phyloP scores from a whole-genome alignment of 1,140 invertebrate genomes.

The Cheumatopsyche charites region DNA sequence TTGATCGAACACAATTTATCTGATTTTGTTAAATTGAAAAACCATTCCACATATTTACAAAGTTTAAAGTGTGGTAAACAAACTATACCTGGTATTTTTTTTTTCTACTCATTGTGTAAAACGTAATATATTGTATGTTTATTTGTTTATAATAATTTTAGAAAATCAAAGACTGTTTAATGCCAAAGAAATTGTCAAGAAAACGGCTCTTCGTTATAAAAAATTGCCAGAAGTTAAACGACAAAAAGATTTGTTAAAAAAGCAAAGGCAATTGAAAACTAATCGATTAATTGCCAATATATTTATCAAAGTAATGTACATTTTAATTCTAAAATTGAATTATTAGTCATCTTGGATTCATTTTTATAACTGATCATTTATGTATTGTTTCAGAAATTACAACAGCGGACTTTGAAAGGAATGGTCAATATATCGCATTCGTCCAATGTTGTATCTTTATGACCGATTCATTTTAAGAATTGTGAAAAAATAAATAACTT shows the following conservation, averaged over 20 bases:
- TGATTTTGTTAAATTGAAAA: neutral
- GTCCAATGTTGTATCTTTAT: slow-evolving; percentile 39
- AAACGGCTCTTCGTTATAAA: slow-evolving; percentile 53
- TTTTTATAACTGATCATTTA: slow-evolving; percentile 51
- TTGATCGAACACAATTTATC: slow-evolving; percentile 1
- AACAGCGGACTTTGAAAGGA: slow-evolving; percentile 57
- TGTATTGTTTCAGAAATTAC: slow-evolving; percentile 54
- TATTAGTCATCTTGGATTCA: slow-evolving; percentile 20
- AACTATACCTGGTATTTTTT: neutral
- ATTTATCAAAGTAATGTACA: slow-evolving; percentile 56
- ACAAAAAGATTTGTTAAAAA: slow-evolving; percentile 57
- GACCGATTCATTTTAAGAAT: neutral
- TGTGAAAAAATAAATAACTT: neutral
- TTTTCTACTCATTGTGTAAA: slow-evolving; percentile 14
- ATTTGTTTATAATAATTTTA: slow-evolving; percentile 21
- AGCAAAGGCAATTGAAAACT: slow-evolving; percentile 57
- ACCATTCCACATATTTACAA: no score
- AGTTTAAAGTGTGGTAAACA: neutral
- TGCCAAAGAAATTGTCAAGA: slow-evolving; percentile 40
- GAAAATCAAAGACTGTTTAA: slow-evolving; percentile 36
- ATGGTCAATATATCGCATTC: slow-evolving; percentile 55
- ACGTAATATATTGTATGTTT: neutral
- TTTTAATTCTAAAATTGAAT: neutral
- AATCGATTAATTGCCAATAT: slow-evolving; percentile 59
- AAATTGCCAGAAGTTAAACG: slow-evolving; percentile 55